These are phyloP conservation scores for Luidia sarsii DNA, from an alignment of 53 echinoderm and acorn worm genomes.

Conservation along the genomic window DNA sequence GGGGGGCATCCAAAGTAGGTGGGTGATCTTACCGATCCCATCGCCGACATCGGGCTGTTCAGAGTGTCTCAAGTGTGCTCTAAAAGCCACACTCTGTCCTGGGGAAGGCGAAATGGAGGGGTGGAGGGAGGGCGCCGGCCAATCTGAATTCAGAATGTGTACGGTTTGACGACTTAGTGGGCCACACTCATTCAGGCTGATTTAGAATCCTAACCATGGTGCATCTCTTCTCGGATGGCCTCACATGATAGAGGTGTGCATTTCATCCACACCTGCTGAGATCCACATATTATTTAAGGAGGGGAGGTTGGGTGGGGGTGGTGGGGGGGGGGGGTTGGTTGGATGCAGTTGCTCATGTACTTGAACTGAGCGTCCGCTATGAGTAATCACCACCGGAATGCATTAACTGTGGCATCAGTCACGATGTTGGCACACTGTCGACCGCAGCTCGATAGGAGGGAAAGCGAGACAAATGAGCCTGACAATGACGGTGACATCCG, in stretches of 20 bases:
- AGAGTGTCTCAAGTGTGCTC: neutral
- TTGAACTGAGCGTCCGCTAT: neutral
- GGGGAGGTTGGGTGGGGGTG: neutral
- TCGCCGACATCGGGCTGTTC: no score
- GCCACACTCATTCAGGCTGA: neutral
- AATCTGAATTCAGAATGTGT: neutral
- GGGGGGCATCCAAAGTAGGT: no score
- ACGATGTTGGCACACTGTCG: no score
- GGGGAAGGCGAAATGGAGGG: no score
- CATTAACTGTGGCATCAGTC: neutral
- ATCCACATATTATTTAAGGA: conserved; percentile 10
- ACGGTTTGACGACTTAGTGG: neutral
- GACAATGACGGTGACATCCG: no score
- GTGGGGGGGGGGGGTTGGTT: no score
- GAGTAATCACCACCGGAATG: neutral
- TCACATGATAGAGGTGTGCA: conserved; percentile 2
- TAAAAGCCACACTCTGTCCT: neutral
- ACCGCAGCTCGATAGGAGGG: no score
- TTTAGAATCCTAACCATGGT: neutral
- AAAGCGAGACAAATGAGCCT: no score
- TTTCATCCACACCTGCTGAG: conserved; percentile 25
- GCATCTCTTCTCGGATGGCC: neutral
- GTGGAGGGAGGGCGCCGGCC: neutral
- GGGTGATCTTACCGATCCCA: no score
- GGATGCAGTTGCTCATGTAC: no score